A percentile compares a stretch with the other conserved stretches of the same genome.
phyloP scores from a whole-genome alignment of 2,797 vertebrate species.

The Semotilus atromaculatus region DNA sequence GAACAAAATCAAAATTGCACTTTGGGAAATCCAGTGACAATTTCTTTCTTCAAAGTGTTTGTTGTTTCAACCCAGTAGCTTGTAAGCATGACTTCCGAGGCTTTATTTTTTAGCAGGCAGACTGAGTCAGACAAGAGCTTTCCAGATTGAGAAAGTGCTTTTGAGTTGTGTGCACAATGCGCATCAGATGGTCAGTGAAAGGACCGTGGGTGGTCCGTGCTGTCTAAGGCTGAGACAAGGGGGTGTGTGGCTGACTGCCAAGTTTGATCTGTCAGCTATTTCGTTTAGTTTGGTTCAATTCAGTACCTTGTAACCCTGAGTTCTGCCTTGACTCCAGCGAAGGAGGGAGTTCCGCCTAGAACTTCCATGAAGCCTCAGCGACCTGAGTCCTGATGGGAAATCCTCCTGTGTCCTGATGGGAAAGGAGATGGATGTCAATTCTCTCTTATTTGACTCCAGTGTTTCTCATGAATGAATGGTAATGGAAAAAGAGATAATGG shows the following conservation, averaged over 20 bases:
- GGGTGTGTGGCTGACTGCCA: not conserved
- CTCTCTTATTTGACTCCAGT: not conserved
- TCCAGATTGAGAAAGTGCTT: conserved; percentile 21
- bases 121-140: not conserved
- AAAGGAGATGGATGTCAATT: not conserved
- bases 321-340: conserved; percentile 83
- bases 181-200: conserved; percentile 26
- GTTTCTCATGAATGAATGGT: not conserved
- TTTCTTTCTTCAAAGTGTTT: not conserved
- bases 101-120: not conserved
- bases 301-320: conserved; percentile 82
- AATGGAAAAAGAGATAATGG: not conserved
- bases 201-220: conserved; percentile 23
- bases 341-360: conserved; percentile 85
- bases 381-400: conserved; percentile 68
- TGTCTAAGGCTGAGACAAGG: not conserved
- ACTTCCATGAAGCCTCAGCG: conserved; percentile 83
- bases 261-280: conserved; percentile 16
- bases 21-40: not conserved
- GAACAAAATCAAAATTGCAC: not conserved
- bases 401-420: conserved; percentile 77
- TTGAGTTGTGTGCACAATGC: conserved; percentile 18
- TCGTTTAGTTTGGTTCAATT: not conserved
- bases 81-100: not conserved
- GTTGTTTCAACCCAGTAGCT: not conserved